A percentile compares a stretch with the other conserved stretches of the same genome.
These are phyloP conservation scores for Adela reaumurella DNA, from an alignment of 2,888 invertebrate genomes.

Conservation along the genomic window DNA sequence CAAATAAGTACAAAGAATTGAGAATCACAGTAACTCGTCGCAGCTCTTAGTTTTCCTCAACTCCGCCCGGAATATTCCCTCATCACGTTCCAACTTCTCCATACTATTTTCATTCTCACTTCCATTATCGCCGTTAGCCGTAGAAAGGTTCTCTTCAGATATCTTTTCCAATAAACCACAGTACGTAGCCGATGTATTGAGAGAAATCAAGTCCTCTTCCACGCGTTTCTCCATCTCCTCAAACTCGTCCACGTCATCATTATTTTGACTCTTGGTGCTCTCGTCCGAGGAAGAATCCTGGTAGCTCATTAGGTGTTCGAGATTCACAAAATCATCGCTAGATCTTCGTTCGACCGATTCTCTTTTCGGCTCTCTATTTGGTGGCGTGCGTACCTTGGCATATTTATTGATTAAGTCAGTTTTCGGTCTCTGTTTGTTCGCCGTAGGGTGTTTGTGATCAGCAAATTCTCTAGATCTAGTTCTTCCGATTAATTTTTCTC, in stretches of 20 bases:
- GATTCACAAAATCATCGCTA: conserved; percentile 34
- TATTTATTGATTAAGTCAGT: conserved; percentile 26
- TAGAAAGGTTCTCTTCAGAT: conserved; percentile 43
- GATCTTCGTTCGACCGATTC: not conserved
- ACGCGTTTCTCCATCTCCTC: conserved; percentile 36
- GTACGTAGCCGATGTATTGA: conserved; percentile 19
- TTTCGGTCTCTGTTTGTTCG: conserved; percentile 20
- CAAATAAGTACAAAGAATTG: not conserved
- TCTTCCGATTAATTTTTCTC: too few species aligned
- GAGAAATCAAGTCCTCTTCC: conserved; percentile 29
- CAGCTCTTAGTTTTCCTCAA: not conserved
- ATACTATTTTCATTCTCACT: not conserved
- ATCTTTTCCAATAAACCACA: conserved; percentile 37
- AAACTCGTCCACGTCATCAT: conserved; percentile 35
- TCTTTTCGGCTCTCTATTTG: conserved; percentile 11
- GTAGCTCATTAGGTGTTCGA: conserved; percentile 38
- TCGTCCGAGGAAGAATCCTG: conserved; percentile 48
- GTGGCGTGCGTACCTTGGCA: conserved; percentile 18
- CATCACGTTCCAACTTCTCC: not conserved
- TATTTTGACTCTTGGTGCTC: conserved; percentile 30
- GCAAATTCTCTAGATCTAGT: too few species aligned
- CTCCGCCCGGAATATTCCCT: not conserved
- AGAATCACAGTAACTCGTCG: not conserved
- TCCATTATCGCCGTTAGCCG: conserved; percentile 13
- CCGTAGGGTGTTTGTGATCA: conserved; percentile 11